A percentile compares a stretch with the other conserved stretches of the same genome.
Evolutionary conservation across 2,113 vertebrate genomes (phyloP).

Genomic region (Herpetotheres cachinnans): DNA sequence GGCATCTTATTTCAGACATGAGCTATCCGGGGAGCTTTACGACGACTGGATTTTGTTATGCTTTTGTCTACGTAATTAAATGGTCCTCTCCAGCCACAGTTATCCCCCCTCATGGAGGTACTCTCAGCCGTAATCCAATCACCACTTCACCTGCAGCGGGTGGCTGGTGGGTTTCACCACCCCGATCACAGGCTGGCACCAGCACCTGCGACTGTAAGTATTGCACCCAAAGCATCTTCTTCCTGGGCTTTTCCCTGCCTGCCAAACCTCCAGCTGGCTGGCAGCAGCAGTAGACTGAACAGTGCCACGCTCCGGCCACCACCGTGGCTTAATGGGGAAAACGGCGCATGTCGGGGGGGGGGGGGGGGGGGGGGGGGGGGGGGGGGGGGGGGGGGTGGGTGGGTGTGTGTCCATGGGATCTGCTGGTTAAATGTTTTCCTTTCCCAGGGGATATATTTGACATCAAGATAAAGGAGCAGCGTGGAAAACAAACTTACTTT

Average conservation of each 20-base stretch:
- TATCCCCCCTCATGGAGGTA: background rate
- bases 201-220: background rate
- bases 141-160: background rate
- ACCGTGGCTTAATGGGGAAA: background rate
- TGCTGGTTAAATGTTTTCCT: constrained; percentile 66
- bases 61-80: background rate
- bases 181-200: background rate
- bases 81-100: background rate
- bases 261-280: background rate
- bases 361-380: no score
- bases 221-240: background rate
- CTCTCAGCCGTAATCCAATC: background rate
- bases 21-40: background rate
- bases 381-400: no score
- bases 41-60: background rate
- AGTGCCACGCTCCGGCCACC: background rate
- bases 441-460: constrained; percentile 69
- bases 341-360: background rate
- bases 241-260: background rate
- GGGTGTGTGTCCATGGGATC: constrained; percentile 41
- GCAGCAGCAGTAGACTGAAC: background rate
- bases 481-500: constrained; percentile 64
- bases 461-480: constrained; percentile 57
- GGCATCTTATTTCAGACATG: background rate
- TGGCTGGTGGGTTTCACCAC: background rate